These are phyloP conservation scores for Coptotermes formosanus DNA, from an alignment of 1,140 invertebrate genomes.

Conservation along the genomic window DNA sequence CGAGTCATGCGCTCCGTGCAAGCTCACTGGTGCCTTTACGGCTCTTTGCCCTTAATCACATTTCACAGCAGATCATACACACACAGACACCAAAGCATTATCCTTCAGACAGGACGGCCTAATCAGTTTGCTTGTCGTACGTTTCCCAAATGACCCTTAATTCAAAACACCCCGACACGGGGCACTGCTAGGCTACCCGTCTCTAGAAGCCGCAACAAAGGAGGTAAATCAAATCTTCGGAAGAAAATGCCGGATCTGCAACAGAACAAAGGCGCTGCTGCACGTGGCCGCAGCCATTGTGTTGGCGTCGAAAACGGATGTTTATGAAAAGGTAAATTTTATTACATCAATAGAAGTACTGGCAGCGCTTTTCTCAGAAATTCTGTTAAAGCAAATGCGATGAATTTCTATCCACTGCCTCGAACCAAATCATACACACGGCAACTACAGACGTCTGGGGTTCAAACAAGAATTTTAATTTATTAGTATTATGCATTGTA, in stretches of 20 bases:
- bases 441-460: not conserved
- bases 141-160: not conserved
- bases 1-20: not conserved
- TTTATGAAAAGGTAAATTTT: not conserved
- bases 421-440: too few species aligned
- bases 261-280: not conserved
- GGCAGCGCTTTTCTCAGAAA: too few species aligned
- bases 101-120: not conserved
- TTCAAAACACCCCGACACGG: not conserved
- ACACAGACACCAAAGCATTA: not conserved
- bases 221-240: not conserved
- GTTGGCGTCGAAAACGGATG: not conserved
- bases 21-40: not conserved
- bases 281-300: too few species aligned
- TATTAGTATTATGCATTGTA: not conserved
- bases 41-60: not conserved
- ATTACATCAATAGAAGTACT: too few species aligned
- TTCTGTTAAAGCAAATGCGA: too few species aligned
- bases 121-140: not conserved
- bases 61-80: constrained; percentile 1
- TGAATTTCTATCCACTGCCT: too few species aligned
- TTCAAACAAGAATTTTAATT: not conserved
- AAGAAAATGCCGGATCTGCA: not conserved
- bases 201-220: not conserved
- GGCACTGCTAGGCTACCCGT: not conserved